Percentiles rank a stretch among this genome's conserved stretches.
Conservation (phyloP, 2,113 vertebrate species). For the Gambusia affinis region DNA sequence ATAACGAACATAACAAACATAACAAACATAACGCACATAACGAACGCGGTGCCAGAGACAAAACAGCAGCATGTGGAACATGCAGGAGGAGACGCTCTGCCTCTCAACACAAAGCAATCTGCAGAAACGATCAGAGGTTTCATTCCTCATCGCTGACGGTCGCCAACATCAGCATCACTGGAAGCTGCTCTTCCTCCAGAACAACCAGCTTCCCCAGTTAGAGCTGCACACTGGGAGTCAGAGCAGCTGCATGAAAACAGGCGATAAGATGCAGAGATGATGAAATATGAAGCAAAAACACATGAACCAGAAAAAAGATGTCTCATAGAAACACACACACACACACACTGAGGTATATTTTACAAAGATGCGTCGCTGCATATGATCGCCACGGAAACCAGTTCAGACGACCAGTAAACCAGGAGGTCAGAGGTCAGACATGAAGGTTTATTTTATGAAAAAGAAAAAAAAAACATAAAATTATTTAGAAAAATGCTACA, state of each 20-base stretch:
- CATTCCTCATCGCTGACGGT: slow-evolving; percentile 61
- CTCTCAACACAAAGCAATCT: slow-evolving; percentile 53
- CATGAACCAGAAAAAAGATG: slow-evolving; percentile 77
- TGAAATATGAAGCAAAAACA: slow-evolving; percentile 79
- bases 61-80: slow-evolving; percentile 54
- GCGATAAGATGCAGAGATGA: slow-evolving; percentile 75
- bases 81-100: slow-evolving; percentile 29
- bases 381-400: slow-evolving; percentile 47
- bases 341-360: slow-evolving; percentile 1
- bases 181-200: slow-evolving; percentile 59
- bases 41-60: slow-evolving; percentile 38
- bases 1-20: too few species aligned
- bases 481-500: too few species aligned
- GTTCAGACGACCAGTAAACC: slow-evolving; percentile 26
- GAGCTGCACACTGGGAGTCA: slow-evolving; percentile 57
- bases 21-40: too few species aligned
- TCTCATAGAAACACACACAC: slow-evolving; percentile 73
- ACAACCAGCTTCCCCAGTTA: slow-evolving; percentile 61
- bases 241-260: slow-evolving; percentile 74
- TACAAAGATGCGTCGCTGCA: neutral
- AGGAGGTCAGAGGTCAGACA: too few species aligned
- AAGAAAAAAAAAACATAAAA: too few species aligned
- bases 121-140: slow-evolving; percentile 39
- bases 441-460: slow-evolving; percentile 37
- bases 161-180: slow-evolving; percentile 30